phyloP scores from a whole-genome alignment of 2,113 vertebrate genomes.

The Planiliza haematocheilus region DNA sequence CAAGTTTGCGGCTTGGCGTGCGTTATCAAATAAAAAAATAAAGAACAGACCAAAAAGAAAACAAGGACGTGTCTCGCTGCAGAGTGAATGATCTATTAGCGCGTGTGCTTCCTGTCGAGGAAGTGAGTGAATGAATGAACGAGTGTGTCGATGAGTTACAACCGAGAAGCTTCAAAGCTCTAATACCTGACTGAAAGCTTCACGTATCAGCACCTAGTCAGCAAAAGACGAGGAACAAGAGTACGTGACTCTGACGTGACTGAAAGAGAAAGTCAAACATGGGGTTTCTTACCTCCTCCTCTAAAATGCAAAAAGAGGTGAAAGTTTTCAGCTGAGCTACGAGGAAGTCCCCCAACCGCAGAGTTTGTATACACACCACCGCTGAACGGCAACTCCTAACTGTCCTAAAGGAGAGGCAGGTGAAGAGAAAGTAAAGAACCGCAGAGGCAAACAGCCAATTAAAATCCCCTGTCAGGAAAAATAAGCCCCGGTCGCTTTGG shows the following conservation, averaged over 20 bases:
- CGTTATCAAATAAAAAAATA: neutral
- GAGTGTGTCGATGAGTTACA: conserved; percentile 5
- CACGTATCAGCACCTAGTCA: no score
- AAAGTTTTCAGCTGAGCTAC: conserved; percentile 3
- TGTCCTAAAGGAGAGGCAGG: conserved; percentile 32
- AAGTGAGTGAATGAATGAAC: conserved; percentile 18
- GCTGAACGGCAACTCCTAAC: neutral
- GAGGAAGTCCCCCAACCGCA: conserved; percentile 12
- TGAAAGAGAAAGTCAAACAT: conserved; percentile 3
- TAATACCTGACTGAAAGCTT: neutral
- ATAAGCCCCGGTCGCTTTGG: conserved; percentile 34
- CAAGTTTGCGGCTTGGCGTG: conserved; percentile 17
- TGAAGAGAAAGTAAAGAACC: conserved; percentile 51
- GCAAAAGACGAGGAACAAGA: no score
- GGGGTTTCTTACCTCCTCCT: conserved; percentile 57
- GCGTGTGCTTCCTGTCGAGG: neutral
- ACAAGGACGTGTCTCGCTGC: neutral
- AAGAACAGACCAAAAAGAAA: conserved; percentile 10
- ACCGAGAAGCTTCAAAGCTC: no score
- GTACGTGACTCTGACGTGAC: neutral
- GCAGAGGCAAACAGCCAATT: conserved; percentile 50
- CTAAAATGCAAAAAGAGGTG: conserved; percentile 16
- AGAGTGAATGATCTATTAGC: neutral
- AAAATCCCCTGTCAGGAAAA: conserved; percentile 25
- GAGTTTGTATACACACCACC: neutral